These are phyloP conservation scores for Atrina japonica DNA, from an alignment of 2,888 invertebrate genomes.

Conservation along the genomic window DNA sequence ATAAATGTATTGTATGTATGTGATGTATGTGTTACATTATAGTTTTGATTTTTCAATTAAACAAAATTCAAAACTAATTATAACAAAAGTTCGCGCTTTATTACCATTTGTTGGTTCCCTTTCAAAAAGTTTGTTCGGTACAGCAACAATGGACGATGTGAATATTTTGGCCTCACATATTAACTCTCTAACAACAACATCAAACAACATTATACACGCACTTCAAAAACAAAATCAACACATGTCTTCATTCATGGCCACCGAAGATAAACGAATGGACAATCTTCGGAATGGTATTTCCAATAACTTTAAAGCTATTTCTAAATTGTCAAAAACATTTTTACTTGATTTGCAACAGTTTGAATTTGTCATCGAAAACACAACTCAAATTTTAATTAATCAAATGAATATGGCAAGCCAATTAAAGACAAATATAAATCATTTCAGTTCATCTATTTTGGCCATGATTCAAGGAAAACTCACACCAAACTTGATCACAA, in stretches of 20 bases:
- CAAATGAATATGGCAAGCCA: background rate
- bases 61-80: background rate
- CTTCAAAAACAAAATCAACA: constrained; percentile 6
- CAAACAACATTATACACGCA: background rate
- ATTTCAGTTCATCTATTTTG: background rate
- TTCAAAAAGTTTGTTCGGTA: constrained; percentile 12
- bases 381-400: too few species aligned
- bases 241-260: constrained; percentile 8
- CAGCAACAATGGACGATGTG: constrained; percentile 14
- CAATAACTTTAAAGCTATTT: constrained; percentile 12
- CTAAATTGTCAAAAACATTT: constrained; percentile 9
- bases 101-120: constrained; percentile 7
- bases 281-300: constrained; percentile 6
- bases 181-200: background rate
- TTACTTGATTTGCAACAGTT: too few species aligned
- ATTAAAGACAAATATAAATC: background rate
- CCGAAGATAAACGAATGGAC: constrained; percentile 9
- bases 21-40: too few species aligned
- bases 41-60: too few species aligned
- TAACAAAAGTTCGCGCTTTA: background rate
- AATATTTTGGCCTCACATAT: constrained; percentile 7
- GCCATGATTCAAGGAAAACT: constrained; percentile 13
- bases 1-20: too few species aligned
- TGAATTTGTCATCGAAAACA: constrained; percentile 18
- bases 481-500: background rate